A percentile compares a stretch with the other conserved stretches of the same genome.
Conservation (phyloP, 2,113 vertebrate genomes). For the Datnioides undecimradiatus region DNA sequence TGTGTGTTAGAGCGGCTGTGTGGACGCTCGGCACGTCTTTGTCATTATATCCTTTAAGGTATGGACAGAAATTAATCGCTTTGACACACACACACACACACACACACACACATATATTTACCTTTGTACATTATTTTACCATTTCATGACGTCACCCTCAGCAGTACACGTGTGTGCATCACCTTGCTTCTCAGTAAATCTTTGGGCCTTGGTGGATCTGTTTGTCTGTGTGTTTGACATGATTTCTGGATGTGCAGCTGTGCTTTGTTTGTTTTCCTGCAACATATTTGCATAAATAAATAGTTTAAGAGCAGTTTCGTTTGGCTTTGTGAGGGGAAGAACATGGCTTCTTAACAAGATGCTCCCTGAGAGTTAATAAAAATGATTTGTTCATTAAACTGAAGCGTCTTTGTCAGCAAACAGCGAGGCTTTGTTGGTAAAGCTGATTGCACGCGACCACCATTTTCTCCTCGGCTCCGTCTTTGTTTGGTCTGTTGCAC, state of each 20-base stretch:
- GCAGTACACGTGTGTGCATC: not conserved
- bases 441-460: not conserved
- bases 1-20: conserved; percentile 42
- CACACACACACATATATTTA: no score
- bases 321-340: conserved; percentile 11
- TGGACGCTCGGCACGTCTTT: conserved; percentile 25
- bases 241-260: conserved; percentile 25
- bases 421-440: conserved; percentile 16
- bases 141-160: conserved; percentile 8
- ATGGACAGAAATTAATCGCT: conserved; percentile 31
- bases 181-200: not conserved
- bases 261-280: conserved; percentile 27
- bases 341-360: not conserved
- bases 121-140: not conserved
- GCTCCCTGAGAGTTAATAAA: not conserved
- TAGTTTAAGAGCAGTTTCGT: conserved; percentile 23
- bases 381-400: not conserved
- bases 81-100: no score
- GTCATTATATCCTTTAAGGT: conserved; percentile 23
- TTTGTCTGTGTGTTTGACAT: not conserved
- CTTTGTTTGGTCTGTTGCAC: conserved; percentile 61
- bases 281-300: conserved; percentile 38
- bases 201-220: not conserved
- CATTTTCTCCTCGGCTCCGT: conserved; percentile 5
- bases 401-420: not conserved